These are phyloP conservation scores for Bombus affinis DNA, from an alignment of 1,140 invertebrate species.

Conservation along the genomic window DNA sequence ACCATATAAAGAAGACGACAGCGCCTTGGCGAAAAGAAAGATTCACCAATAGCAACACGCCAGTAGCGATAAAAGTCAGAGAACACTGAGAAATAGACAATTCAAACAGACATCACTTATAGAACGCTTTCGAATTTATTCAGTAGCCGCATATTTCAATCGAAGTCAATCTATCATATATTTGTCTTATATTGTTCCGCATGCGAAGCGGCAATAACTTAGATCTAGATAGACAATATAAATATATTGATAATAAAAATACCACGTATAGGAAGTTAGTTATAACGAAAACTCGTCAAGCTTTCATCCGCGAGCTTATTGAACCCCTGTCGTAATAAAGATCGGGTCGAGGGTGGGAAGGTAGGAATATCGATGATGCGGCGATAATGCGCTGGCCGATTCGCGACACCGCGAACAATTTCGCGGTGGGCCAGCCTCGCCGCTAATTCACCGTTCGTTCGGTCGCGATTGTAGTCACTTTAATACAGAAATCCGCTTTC, in stretches of 20 bases:
- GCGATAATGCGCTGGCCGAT: slow-evolving; percentile 30
- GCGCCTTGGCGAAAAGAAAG: background rate
- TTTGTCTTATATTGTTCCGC: background rate
- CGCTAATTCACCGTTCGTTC: slow-evolving; percentile 47
- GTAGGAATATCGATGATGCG: slow-evolving; percentile 43
- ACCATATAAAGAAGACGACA: background rate
- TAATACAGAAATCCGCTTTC: slow-evolving; percentile 50
- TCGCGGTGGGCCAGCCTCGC: slow-evolving; percentile 16
- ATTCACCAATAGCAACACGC: background rate
- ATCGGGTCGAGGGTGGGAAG: background rate
- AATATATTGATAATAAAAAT: background rate
- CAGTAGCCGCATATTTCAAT: background rate
- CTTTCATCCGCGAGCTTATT: slow-evolving; percentile 13
- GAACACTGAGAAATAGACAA: background rate
- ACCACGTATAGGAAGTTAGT: background rate
- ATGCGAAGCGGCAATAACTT: background rate
- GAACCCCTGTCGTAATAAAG: slow-evolving; percentile 33
- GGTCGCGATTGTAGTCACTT: slow-evolving; percentile 30
- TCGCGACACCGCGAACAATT: slow-evolving; percentile 53
- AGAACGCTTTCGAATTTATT: background rate
- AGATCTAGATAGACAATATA: background rate
- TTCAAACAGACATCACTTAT: background rate
- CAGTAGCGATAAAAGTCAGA: background rate
- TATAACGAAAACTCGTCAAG: background rate
- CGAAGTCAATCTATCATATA: background rate